Conservation (phyloP, 2,888 invertebrate species). For the Leptinotarsa tumamoca region DNA sequence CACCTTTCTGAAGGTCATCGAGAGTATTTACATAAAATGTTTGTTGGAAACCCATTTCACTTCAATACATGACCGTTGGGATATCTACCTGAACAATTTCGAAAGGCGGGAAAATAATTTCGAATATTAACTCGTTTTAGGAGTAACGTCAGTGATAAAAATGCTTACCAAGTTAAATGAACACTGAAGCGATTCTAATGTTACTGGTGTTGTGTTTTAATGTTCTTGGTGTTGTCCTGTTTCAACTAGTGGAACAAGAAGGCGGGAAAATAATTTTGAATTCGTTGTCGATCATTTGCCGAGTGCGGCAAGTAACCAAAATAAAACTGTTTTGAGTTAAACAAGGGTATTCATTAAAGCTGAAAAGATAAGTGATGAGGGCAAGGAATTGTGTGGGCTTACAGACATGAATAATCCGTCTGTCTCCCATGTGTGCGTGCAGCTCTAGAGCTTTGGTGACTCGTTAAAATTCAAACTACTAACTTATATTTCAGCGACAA, state of each 20-base stretch:
- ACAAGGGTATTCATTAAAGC: constrained; percentile 4
- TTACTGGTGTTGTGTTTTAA: too few species aligned
- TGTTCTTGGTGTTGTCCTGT: not conserved
- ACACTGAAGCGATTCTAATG: not conserved
- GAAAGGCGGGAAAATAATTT: not conserved
- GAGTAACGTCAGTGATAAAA: not conserved
- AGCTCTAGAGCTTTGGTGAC: not conserved
- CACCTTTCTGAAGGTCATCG: constrained; percentile 3
- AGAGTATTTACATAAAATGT: constrained; percentile 12
- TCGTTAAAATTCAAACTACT: constrained; percentile 12
- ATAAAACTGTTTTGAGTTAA: not conserved
- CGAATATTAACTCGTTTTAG: not conserved
- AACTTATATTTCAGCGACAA: constrained; percentile 16
- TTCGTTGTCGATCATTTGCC: not conserved
- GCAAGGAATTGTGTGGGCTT: constrained; percentile 10
- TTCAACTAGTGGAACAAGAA: not conserved
- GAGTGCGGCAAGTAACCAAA: not conserved
- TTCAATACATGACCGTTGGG: constrained; percentile 1
- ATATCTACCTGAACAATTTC: not conserved
- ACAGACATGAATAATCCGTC: constrained; percentile 10
- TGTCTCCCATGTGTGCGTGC: not conserved
- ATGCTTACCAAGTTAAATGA: not conserved
- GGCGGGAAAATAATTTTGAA: constrained; percentile 8
- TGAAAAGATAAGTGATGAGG: constrained; percentile 7
- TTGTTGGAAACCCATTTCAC: not conserved